Evolutionary conservation across 1,140 invertebrate species (phyloP).

Genomic region (Bombus pyrosoma): DNA sequence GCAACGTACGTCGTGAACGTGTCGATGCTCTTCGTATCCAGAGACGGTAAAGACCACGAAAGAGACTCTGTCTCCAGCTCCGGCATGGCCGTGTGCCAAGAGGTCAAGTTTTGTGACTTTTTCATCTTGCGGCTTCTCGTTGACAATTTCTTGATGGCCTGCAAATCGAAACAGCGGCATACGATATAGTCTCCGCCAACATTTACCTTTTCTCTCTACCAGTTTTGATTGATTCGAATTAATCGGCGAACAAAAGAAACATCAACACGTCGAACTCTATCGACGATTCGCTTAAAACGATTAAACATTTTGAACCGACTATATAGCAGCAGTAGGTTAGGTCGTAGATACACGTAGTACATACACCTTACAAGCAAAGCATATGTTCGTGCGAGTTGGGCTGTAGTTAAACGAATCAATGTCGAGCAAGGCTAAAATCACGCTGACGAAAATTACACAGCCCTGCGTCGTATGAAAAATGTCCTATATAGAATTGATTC

Average conservation of each 20-base stretch:
- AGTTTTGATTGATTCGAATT: too few relatives aligned
- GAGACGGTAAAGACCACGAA: conserved; percentile 76
- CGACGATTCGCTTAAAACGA: too few relatives aligned
- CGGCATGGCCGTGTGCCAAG: conserved; percentile 64
- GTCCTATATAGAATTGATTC: background rate
- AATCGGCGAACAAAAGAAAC: too few relatives aligned
- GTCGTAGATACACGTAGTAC: background rate
- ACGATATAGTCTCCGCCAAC: too few relatives aligned
- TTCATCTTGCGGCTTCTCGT: conserved; percentile 65
- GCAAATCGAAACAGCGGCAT: conserved; percentile 19
- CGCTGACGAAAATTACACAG: background rate
- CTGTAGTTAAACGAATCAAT: conserved; percentile 37
- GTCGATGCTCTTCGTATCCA: conserved; percentile 78
- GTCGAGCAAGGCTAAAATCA: conserved; percentile 26
- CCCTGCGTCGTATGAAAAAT: background rate
- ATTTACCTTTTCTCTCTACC: too few relatives aligned
- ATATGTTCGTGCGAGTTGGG: background rate
- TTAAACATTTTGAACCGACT: background rate
- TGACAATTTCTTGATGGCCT: conserved; percentile 77
- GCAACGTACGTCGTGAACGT: conserved; percentile 77
- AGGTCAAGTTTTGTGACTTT: conserved; percentile 61
- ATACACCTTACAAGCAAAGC: background rate
- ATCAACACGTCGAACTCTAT: too few relatives aligned
- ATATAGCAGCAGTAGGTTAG: background rate
- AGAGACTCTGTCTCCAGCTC: conserved; percentile 73